These are phyloP conservation scores for Epizoanthus fatuus DNA, from an alignment of 92 coral and sea anemone genomes.

Conservation along the genomic window DNA sequence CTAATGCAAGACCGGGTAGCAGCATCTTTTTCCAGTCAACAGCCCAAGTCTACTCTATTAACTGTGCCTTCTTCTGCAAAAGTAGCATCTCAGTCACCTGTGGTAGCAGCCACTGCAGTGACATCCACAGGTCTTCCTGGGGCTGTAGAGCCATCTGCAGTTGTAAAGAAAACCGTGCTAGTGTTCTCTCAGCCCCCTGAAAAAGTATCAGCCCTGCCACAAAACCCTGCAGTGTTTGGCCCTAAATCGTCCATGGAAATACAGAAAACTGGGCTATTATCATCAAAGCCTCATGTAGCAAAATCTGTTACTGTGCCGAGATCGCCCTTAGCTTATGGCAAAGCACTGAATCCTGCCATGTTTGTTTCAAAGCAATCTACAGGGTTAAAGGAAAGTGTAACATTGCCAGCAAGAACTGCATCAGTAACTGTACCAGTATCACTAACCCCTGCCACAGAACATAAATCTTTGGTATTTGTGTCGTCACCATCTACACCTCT, in stretches of 20 bases:
- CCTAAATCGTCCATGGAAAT: not conserved
- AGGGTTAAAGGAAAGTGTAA: constrained; percentile 17
- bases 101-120: not conserved
- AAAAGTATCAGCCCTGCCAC: too few species aligned
- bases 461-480: not conserved
- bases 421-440: not conserved
- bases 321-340: constrained; percentile 3
- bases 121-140: not conserved
- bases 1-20: not conserved
- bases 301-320: not conserved
- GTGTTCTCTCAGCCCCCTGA: constrained; percentile 22
- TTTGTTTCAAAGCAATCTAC: constrained; percentile 11
- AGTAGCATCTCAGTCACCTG: not conserved
- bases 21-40: not conserved
- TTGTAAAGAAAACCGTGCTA: constrained; percentile 33
- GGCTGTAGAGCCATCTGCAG: not conserved
- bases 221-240: too few species aligned
- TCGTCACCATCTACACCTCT: not conserved
- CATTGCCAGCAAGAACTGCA: constrained; percentile 15
- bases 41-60: not conserved
- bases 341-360: constrained; percentile 33
- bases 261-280: not conserved
- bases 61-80: constrained; percentile 1
- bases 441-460: not conserved
- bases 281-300: not conserved